Percentiles rank a stretch among this genome's conserved stretches.
These are phyloP conservation scores for Brachyalestes nurse DNA, from an alignment of 2,797 vertebrate genomes.

Conservation along the genomic window DNA sequence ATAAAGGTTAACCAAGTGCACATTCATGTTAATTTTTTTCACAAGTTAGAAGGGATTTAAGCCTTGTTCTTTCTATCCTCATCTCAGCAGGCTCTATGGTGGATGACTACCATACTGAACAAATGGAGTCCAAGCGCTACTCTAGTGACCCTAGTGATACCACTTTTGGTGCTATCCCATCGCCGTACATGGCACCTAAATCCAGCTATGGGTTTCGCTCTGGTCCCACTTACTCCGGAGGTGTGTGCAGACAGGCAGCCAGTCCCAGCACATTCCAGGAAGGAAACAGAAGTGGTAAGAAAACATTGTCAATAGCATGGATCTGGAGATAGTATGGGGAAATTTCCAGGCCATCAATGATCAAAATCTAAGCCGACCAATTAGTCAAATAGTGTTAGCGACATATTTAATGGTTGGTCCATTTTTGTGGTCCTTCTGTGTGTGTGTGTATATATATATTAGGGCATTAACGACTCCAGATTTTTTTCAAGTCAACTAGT, in stretches of 20 bases:
- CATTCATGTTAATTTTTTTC: neutral
- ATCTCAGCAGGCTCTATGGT: constrained; percentile 79
- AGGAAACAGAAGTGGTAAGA: constrained; percentile 88
- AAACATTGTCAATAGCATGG: neutral
- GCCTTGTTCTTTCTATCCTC: neutral
- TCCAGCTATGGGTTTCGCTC: constrained; percentile 77
- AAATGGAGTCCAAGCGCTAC: constrained; percentile 81
- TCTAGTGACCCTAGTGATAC: constrained; percentile 78
- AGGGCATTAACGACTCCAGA: no score
- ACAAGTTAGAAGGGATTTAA: neutral
- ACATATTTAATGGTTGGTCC: no score
- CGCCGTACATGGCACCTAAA: constrained; percentile 70
- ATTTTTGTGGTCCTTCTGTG: no score
- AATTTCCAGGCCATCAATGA: neutral
- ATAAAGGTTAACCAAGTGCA: neutral
- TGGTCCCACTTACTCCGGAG: constrained; percentile 69
- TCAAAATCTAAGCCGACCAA: neutral
- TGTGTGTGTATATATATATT: no score
- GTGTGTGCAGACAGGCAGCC: constrained; percentile 80
- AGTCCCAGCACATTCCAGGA: constrained; percentile 85
- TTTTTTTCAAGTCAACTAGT: no score
- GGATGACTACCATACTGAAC: constrained; percentile 83
- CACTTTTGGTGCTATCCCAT: constrained; percentile 78
- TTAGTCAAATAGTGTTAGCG: no score
- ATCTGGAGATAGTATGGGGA: neutral